Percentiles rank a stretch among this genome's conserved stretches.
These are phyloP conservation scores for Manis javanica DNA, from an alignment of 2,797 vertebrate species.

Conservation along the genomic window DNA sequence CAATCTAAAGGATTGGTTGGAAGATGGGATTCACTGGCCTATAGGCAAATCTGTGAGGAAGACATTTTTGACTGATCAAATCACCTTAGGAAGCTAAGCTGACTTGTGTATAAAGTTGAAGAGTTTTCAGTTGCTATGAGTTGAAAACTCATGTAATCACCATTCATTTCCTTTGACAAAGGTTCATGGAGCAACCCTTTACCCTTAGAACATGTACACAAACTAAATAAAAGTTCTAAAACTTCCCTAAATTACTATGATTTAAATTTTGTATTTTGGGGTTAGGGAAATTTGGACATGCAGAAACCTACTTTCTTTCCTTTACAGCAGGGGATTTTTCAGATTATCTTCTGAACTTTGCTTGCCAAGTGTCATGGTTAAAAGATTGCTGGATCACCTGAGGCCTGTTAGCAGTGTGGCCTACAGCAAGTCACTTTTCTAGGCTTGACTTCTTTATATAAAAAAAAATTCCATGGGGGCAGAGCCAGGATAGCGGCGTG, in stretches of 20 bases:
- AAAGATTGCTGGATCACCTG: neutral
- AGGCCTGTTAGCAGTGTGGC: neutral
- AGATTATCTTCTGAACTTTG: neutral
- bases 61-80: neutral
- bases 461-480: neutral
- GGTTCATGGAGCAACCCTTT: neutral
- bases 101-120: neutral
- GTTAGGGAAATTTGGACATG: neutral
- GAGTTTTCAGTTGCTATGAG: neutral
- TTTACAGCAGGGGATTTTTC: neutral
- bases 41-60: neutral
- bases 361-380: neutral
- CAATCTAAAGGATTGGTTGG: neutral
- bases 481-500: too few relatives aligned
- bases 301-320: neutral
- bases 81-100: neutral
- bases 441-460: neutral
- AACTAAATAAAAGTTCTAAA: neutral
- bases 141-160: neutral
- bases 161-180: neutral
- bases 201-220: neutral
- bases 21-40: neutral
- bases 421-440: neutral
- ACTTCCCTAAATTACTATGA: neutral
- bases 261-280: slow-evolving; percentile 1